Percentiles rank a stretch among this genome's conserved stretches.
Conservation (phyloP, 2,113 vertebrate genomes). For the Mola mola region DNA sequence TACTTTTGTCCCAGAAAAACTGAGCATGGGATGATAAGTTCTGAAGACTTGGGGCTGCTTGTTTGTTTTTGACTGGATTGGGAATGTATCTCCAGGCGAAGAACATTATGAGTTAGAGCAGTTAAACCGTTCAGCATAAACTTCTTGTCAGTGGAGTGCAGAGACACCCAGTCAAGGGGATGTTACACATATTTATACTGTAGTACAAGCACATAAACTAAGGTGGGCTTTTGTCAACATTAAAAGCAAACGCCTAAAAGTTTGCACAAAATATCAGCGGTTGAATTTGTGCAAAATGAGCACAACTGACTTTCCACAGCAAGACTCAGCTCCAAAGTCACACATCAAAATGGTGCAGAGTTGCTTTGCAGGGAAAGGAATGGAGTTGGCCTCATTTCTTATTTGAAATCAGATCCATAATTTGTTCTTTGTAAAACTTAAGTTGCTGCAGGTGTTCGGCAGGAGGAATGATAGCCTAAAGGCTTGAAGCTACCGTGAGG, state of each 20-base stretch:
- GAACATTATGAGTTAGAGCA: conserved; percentile 25
- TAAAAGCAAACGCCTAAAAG: conserved; percentile 11
- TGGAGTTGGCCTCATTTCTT: conserved; percentile 73
- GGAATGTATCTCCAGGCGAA: conserved; percentile 22
- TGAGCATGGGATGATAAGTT: conserved; percentile 34
- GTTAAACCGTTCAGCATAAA: conserved; percentile 20
- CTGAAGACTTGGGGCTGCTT: conserved; percentile 37
- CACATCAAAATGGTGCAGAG: conserved; percentile 53
- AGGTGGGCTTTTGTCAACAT: conserved; percentile 8
- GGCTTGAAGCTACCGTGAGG: conserved; percentile 74
- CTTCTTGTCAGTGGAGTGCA: conserved; percentile 3
- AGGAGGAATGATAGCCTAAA: conserved; percentile 81
- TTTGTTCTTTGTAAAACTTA: conserved; percentile 83
- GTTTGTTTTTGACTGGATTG: conserved; percentile 34
- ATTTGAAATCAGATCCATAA: conserved; percentile 82
- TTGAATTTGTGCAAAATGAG: conserved; percentile 33
- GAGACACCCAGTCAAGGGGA: neutral
- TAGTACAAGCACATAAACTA: neutral
- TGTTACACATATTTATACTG: neutral
- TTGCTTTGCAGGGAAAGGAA: conserved; percentile 53
- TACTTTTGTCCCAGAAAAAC: conserved; percentile 61
- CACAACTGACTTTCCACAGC: conserved; percentile 10
- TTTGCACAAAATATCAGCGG: conserved; percentile 15
- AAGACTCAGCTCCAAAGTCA: conserved; percentile 14
- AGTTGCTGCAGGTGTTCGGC: conserved; percentile 83